Percentiles rank a stretch among this genome's conserved stretches.
Evolutionary conservation across 2,888 invertebrate species (phyloP).

Genomic region (Drosophila formosana): DNA sequence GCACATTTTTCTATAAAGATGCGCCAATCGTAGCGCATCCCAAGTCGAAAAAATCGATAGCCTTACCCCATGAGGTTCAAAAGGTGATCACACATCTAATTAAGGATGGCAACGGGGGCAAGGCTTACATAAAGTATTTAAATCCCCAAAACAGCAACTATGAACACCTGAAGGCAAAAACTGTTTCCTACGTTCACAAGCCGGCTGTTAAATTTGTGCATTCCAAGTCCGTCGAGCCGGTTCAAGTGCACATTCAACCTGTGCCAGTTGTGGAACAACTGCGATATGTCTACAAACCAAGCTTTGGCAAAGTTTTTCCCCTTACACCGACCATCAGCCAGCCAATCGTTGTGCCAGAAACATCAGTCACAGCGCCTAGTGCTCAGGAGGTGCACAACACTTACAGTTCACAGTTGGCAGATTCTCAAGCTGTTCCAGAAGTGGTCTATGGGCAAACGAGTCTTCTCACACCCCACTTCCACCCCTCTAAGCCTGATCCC

Average conservation of each 20-base stretch:
- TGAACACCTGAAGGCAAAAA: conserved; percentile 57
- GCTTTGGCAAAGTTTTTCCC: conserved; percentile 35
- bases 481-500: conserved; percentile 71
- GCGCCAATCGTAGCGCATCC: conserved; percentile 26
- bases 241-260: conserved; percentile 77
- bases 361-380: conserved; percentile 4
- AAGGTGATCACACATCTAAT: conserved; percentile 80
- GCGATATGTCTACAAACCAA: conserved; percentile 76
- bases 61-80: conserved; percentile 81
- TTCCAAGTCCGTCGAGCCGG: conserved; percentile 46
- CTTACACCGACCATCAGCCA: conserved; percentile 56
- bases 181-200: conserved; percentile 42
- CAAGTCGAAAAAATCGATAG: conserved; percentile 76
- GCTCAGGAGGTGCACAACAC: conserved; percentile 69
- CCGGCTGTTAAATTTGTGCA: conserved; percentile 52
- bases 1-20: conserved; percentile 73
- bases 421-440: conserved; percentile 3
- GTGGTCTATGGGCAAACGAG: conserved; percentile 14
- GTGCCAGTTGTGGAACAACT: conserved; percentile 80
- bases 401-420: conserved; percentile 54
- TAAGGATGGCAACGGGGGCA: conserved; percentile 73
- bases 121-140: conserved; percentile 77
- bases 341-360: conserved; percentile 76
- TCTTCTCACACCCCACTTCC: conserved; percentile 61
- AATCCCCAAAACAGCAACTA: conserved; percentile 74